phyloP scores from a whole-genome alignment of 2,113 vertebrate genomes.

The Dicerorhinus sumatrensis region DNA sequence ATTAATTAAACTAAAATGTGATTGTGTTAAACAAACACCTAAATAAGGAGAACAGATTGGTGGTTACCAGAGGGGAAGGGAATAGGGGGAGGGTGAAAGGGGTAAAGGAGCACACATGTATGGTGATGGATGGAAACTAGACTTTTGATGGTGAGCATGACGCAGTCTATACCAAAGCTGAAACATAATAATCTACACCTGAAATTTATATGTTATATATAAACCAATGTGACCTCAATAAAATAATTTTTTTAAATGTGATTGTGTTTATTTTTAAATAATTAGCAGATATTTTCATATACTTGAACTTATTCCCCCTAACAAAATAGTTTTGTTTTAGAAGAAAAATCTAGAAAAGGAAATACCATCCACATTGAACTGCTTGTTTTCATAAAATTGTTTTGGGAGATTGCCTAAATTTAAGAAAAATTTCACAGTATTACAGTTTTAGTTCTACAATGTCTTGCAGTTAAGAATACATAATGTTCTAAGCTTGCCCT shows the following conservation, averaged over 20 bases:
- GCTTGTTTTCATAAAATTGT: background rate
- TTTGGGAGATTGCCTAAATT: background rate
- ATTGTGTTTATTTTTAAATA: conserved; percentile 10
- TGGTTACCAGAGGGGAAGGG: too few relatives aligned
- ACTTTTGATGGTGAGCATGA: too few relatives aligned
- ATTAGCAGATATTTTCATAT: background rate
- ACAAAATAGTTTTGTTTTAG: background rate
- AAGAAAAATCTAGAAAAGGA: conserved; percentile 9
- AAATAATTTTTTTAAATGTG: background rate
- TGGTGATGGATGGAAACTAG: too few relatives aligned
- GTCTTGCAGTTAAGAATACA: background rate
- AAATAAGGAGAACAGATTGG: too few relatives aligned
- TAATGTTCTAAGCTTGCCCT: background rate
- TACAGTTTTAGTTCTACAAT: background rate
- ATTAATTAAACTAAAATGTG: background rate
- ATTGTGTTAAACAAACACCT: background rate
- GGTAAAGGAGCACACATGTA: too few relatives aligned
- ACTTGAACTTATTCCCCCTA: background rate
- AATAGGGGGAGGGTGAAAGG: too few relatives aligned
- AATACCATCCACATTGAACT: background rate
- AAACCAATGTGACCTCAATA: too few relatives aligned
- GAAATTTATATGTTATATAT: too few relatives aligned
- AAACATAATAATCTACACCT: too few relatives aligned
- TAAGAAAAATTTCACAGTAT: background rate
- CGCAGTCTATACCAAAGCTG: too few relatives aligned